Evolutionary conservation across 2,113 vertebrate genomes (phyloP).

Genomic region (pig (Sus scrofa)): T2T-Sscrofa CM000817.6:79299501-79300000

Average conservation of each 20-base stretch:
- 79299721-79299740: slow-evolving; percentile 74
- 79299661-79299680: neutral
- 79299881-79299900: slow-evolving; percentile 77
- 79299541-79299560: neutral
- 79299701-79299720: slow-evolving; percentile 46
- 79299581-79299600: accelerated
- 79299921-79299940: slow-evolving; percentile 67
- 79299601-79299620: neutral
- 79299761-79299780: neutral
- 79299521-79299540: neutral
- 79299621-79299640: accelerated
- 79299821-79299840: slow-evolving; percentile 76
- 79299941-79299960: slow-evolving; percentile 39
- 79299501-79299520: neutral
- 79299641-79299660: neutral
- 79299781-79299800: slow-evolving; percentile 68
- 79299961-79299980: slow-evolving; percentile 17
- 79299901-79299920: slow-evolving; percentile 72
- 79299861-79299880: slow-evolving; percentile 62
- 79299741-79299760: slow-evolving; percentile 54
- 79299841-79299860: slow-evolving; percentile 82
- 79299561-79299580: too few species aligned
- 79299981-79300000: neutral
- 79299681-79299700: slow-evolving; percentile 16
- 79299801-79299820: slow-evolving; percentile 59